Evolutionary conservation across 1,140 invertebrate genomes (phyloP), one percentile per base, ranked within the genome.

Genomic region (Sesamia nonagrioides): DNA sequence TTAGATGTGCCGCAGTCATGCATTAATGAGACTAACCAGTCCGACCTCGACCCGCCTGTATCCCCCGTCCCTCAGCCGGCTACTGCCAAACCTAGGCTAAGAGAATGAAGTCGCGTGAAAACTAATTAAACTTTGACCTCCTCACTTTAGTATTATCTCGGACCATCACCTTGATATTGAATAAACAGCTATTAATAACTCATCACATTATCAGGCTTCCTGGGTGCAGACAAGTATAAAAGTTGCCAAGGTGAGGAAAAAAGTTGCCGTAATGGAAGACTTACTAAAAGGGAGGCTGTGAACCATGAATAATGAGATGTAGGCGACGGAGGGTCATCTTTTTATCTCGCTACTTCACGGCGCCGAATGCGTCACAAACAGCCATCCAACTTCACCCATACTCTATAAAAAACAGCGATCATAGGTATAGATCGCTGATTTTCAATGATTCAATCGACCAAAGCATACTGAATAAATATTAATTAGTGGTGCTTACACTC

Each of bases 91-190:
- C 81, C 82, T 79, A 77, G 81, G 82, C 78, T 82, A 82, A 79
- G 83, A 86, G 83, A 86, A 90, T 83, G 71, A 86, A 89, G 82
- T 89, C 82, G 84, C 86, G 85, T 87, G 85, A 88, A 90, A 91
- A 92, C 82, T 87, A 88, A 92, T 90, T 92, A 91, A 90, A 89
- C 88, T 88, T 84, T 87, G 86, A 90, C 87, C 87, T 87, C 77
- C 71, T 80, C 74, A 83, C 69, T 82, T 82, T 77, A 84, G 83
- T 71, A 35, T 81, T 48, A 83, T 82, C 72, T 63, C 27, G 45
- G 42, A 77, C 60, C 33, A 21, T 15, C 72, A 76, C 45, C 74
- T 54, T 68, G 13, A 54, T 77, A 66, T 77, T 54, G 60, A 68
- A 77, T 52, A 56, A 77, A 77, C 74, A 68, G n/a, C 60, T 76